Base-by-base conservation (phyloP, 2,797 vertebrate species). In the Semotilus atromaculatus region DNA sequence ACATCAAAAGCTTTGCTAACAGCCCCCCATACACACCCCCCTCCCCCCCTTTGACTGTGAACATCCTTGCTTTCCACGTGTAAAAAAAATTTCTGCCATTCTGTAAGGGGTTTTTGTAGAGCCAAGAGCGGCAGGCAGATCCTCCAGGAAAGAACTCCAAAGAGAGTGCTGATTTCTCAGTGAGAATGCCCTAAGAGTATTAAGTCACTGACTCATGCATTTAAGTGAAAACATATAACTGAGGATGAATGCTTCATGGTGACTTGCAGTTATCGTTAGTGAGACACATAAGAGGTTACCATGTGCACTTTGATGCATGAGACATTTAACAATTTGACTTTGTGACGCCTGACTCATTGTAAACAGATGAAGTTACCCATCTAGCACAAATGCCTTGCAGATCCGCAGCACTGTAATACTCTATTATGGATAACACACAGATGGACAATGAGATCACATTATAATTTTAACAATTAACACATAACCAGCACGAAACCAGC, bases 1-100 rank as follows among this genome's bases (percentile, higher is more conserved):
- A 90, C 83, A 91, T 93, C 89, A 92, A 90, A 90, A 82, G 43
- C 70, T 43, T 87, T 23, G 48, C 88, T 86, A 85, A 72, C 88
- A 91, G 79, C 85, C 89, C 85, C 90, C 82, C 86, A 85, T 83
- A 88, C 85, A 89, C 85, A 90, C 80, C 86, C 85, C 88, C 84
- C 90, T 83, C 90, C 81, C 85, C 90, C 82, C 86, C 88, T 0
- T 16, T 16, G 90, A 89, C 89, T 92, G 88, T 90, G 85, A 86
- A 78, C 87, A 58, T 88, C 82, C 86, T 81, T 71, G 36, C 71
- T 81, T 83, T 74, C 70, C 38, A 83, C 75, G 66, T 81, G 51
- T 68, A 70, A 26, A 86, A 83, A 80, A 88, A 80, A 73, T 78
- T 73, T 64, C 75, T 88, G 80, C 71, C 80, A 82, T 76, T 86